Conservation (phyloP, 1,140 invertebrate species). For the Portunus trituberculatus region DNA sequence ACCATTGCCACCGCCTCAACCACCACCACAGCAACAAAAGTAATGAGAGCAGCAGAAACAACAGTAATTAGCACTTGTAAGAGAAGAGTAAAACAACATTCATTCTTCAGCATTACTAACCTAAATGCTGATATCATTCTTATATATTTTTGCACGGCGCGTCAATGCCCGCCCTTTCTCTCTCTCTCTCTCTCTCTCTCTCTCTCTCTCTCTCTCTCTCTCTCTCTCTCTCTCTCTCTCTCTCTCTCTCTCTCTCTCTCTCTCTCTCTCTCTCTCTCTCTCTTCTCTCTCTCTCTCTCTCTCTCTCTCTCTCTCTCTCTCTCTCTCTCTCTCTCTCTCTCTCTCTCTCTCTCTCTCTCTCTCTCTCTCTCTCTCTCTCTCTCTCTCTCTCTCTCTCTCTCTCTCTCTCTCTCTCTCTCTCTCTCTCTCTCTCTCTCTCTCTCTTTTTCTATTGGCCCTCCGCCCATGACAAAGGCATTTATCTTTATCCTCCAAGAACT, state of each 20-base stretch:
- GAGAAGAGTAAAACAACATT: no score
- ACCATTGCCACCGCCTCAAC: not conserved
- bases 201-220: not conserved
- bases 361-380: not conserved
- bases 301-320: constrained; percentile 1
- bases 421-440: not conserved
- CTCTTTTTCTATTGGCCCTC: not conserved
- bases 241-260: not conserved
- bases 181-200: not conserved
- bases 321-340: not conserved
- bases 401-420: constrained; percentile 40
- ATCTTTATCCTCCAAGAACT: not conserved
- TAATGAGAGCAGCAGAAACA: not conserved
- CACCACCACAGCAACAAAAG: not conserved
- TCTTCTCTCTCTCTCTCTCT: constrained; percentile 17
- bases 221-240: not conserved
- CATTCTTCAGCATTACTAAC: no score
- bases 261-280: not conserved
- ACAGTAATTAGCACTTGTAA: no score
- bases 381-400: constrained; percentile 43
- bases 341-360: constrained; percentile 15
- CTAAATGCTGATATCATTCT: no score
- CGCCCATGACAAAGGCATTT: not conserved
- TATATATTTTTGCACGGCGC: not conserved
- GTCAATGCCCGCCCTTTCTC: not conserved